These are phyloP conservation scores for Ichneumoninae sp. DNA, from an alignment of 2,888 invertebrate genomes.

Conservation along the genomic window DNA sequence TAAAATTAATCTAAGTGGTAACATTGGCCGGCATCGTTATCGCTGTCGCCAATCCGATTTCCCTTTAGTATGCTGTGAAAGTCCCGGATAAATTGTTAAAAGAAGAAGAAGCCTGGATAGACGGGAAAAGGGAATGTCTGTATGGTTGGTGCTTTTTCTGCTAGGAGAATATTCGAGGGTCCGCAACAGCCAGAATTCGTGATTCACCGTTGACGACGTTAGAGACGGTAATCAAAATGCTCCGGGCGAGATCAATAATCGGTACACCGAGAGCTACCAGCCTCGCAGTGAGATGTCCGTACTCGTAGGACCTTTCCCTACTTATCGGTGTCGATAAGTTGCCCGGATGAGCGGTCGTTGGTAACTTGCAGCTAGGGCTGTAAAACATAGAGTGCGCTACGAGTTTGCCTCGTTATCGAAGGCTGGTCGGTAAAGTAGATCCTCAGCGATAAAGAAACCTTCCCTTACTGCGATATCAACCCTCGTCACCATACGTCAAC, in stretches of 20 bases:
- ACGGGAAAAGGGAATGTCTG: not conserved
- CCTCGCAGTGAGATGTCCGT: conserved; percentile 46
- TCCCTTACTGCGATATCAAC: not conserved
- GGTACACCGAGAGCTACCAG: not conserved
- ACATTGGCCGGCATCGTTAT: no score
- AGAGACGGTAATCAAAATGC: not conserved
- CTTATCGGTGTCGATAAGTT: conserved; percentile 12
- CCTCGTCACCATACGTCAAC: not conserved
- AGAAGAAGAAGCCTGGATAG: not conserved
- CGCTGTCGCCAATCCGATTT: no score
- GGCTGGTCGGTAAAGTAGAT: not conserved
- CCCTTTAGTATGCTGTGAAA: no score
- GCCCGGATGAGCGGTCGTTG: not conserved
- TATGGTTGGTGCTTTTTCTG: not conserved
- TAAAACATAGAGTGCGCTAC: not conserved
- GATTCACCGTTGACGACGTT: conserved; percentile 28
- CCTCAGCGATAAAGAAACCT: not conserved
- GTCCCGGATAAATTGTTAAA: not conserved
- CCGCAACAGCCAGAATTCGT: conserved; percentile 3
- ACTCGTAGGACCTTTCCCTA: not conserved
- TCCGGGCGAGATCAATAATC: conserved; percentile 19
- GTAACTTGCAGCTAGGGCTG: not conserved
- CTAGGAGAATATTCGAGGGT: conserved; percentile 2
- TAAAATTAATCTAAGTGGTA: no score
- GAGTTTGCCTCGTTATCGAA: not conserved